Evolutionary conservation across 2,797 vertebrate species (phyloP).

Genomic region (Xenopus petersii): DNA sequence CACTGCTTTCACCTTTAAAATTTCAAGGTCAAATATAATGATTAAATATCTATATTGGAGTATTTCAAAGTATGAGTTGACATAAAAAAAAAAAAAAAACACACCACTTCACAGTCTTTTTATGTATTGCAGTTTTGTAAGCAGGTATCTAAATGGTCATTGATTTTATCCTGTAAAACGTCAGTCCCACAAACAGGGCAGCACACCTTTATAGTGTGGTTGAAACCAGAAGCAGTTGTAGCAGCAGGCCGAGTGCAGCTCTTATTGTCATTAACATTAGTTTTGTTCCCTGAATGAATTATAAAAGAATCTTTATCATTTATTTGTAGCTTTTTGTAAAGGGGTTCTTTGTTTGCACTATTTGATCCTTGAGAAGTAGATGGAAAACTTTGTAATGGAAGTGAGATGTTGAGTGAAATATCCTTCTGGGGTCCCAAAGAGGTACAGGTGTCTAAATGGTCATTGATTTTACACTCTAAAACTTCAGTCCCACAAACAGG

Average conservation of each 20-base stretch:
- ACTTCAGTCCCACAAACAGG: constrained; percentile 79
- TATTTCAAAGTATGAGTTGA: too few species aligned
- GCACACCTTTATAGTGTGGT: constrained; percentile 61
- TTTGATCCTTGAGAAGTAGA: constrained; percentile 1
- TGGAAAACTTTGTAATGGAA: constrained; percentile 1
- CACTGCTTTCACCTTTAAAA: too few species aligned
- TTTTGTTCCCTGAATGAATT: constrained; percentile 18
- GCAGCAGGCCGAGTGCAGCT: constrained; percentile 8
- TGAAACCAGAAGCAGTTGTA: background rate
- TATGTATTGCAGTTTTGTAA: constrained; percentile 53
- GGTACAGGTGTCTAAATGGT: constrained; percentile 83
- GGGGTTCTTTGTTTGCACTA: background rate
- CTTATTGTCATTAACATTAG: background rate
- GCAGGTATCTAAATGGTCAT: constrained; percentile 79
- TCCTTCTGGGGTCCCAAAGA: constrained; percentile 13
- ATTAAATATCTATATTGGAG: too few species aligned
- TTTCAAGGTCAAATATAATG: too few species aligned
- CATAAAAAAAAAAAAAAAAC: too few species aligned
- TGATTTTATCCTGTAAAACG: constrained; percentile 77
- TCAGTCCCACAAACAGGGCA: constrained; percentile 82
- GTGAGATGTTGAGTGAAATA: constrained; percentile 11
- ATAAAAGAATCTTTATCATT: constrained; percentile 61
- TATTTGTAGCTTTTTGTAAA: constrained; percentile 52
- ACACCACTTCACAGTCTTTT: too few species aligned
- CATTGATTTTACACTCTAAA: constrained; percentile 77